Conservation (phyloP, 1,140 invertebrate species). For the Lucilia cuprina region DNA sequence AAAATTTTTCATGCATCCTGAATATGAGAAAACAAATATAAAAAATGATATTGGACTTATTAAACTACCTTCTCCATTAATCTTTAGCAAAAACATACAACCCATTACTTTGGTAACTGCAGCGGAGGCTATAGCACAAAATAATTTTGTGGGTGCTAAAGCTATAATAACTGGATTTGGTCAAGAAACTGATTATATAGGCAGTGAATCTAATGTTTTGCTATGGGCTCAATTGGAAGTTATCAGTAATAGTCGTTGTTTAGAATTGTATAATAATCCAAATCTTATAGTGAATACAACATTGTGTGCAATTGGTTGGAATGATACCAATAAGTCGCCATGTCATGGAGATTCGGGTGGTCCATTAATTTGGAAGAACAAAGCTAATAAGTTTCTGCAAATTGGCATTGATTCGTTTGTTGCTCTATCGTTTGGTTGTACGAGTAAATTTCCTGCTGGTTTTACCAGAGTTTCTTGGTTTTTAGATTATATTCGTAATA, state of each 20-base stretch:
- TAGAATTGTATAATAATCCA: constrained; percentile 43
- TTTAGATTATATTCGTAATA: constrained; percentile 47
- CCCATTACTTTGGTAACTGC: constrained; percentile 48
- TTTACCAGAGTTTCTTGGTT: constrained; percentile 56
- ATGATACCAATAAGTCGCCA: constrained; percentile 51
- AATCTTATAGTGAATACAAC: constrained; percentile 44
- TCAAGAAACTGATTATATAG: constrained; percentile 49
- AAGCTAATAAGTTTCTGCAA: constrained; percentile 43
- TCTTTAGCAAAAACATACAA: constrained; percentile 52
- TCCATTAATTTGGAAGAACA: constrained; percentile 42
- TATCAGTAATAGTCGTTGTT: constrained; percentile 48
- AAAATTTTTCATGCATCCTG: constrained; percentile 61
- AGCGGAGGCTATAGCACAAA: constrained; percentile 20
- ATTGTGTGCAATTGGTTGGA: constrained; percentile 47
- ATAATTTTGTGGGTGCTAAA: constrained; percentile 46
- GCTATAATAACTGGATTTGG: constrained; percentile 53
- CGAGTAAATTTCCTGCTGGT: constrained; percentile 55
- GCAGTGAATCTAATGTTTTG: constrained; percentile 48
- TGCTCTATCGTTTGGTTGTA: constrained; percentile 44
- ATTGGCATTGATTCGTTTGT: constrained; percentile 60
- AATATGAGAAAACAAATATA: constrained; percentile 59
- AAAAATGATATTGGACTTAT: constrained; percentile 69
- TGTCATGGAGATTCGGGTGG: constrained; percentile 58
- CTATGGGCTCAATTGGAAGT: constrained; percentile 50
- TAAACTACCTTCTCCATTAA: constrained; percentile 62